Evolutionary conservation across 1,140 invertebrate genomes (phyloP).

Genomic region (Arion vulgaris): DNA sequence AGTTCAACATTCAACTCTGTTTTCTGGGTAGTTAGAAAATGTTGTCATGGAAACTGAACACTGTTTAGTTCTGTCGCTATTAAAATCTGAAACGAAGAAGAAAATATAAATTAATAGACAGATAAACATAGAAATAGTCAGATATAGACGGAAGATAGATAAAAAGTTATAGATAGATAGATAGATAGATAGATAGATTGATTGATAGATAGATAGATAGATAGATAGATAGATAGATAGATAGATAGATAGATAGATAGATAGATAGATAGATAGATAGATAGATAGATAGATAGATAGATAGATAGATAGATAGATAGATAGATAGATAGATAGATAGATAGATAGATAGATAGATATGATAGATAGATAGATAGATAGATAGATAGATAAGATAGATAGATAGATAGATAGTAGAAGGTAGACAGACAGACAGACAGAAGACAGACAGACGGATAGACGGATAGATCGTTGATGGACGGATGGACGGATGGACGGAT

Average conservation of each 20-base stretch:
- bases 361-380: not conserved
- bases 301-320: conserved; percentile 12
- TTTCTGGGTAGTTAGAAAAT: no score
- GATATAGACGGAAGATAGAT: no score
- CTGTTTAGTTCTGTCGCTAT: no score
- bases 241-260: conserved; percentile 1
- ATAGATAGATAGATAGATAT: conserved; percentile 8
- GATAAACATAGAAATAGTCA: no score
- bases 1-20: no score
- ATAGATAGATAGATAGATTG: not conserved
- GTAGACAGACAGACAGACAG: not conserved
- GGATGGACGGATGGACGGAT: not conserved
- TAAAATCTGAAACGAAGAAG: no score
- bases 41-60: no score
- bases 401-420: not conserved
- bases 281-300: conserved; percentile 26
- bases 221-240: not conserved
- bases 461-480: not conserved
- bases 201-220: not conserved
- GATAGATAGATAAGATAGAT: not conserved
- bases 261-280: conserved; percentile 22
- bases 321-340: conserved; percentile 14
- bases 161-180: not conserved
- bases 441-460: not conserved
- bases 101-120: no score